Evolutionary conservation across 2,888 invertebrate species (phyloP), one percentile per base, ranked within the genome.

Genomic region (Keiferia lycopersicella): DNA sequence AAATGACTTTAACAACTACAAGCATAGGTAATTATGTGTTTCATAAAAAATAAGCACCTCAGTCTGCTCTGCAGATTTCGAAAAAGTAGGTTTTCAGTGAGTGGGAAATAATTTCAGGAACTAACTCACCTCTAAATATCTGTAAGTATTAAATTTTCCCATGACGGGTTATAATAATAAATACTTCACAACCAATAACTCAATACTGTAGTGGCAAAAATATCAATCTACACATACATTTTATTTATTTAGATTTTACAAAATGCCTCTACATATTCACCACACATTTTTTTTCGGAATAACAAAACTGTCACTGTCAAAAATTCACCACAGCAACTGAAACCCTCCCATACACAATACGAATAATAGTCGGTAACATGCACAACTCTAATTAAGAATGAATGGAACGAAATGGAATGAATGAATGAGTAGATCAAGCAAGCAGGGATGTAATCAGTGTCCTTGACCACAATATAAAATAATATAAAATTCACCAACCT

Each of bases 91-190:
- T 34, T 8, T 34, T 34, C 34, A 34, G 34, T 10, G 10, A 6
- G 10, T 30, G 26, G 20, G n/a, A 30, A 56, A 11, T 18, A 41
- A 14, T 41, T 41, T 41, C 56, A 18, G 14, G 1, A 30, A 56
- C 2, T 16, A 51, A 72, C 86, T 76, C 70, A 92, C 92, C 90
- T 91, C 91, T 87, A 92, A 86, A 83, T 92, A 92, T 77, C 88
- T 89, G 88, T 92, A 92, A 70, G 88, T 90, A 78, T 84, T 88
- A 87, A 90, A 92, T 81, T 92, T 92, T 82, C 92, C 92, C 92
- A 92, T 92, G 75, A 72, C 83, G 81, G 64, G 58, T 16, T 57
- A 38, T 10, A 75, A 73, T 76, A 82, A 83, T 80, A 80, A 79
- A 76, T 81, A 81, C 87, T 88, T 91, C 86, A 89, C 89, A 90